These are phyloP conservation scores for Chitala chitala DNA, from an alignment of 2,113 vertebrate species.

Conservation along the genomic window DNA sequence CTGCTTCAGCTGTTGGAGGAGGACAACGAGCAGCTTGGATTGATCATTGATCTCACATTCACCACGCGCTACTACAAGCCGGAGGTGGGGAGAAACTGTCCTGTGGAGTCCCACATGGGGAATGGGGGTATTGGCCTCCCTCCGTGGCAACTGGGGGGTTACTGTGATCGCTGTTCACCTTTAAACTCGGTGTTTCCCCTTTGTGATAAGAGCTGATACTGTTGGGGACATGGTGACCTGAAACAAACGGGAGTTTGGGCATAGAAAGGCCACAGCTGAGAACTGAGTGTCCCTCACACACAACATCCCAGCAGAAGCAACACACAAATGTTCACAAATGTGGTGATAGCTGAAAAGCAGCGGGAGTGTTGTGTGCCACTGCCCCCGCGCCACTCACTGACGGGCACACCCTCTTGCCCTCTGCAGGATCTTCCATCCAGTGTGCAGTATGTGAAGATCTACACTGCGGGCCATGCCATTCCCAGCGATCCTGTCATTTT, in stretches of 20 bases:
- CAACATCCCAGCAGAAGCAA: too few species aligned
- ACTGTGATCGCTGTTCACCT: background rate
- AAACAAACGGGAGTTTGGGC: too few species aligned
- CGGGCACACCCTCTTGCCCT: too few species aligned
- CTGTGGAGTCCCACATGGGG: background rate
- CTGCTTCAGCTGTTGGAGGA: conserved; percentile 62
- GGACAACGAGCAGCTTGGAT: conserved; percentile 71
- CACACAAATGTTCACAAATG: too few species aligned
- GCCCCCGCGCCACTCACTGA: too few species aligned
- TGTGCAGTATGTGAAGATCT: conserved; percentile 69
- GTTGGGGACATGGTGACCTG: too few species aligned
- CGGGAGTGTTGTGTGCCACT: too few species aligned
- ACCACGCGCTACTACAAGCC: conserved; percentile 76
- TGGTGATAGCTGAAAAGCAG: background rate
- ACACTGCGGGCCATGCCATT: conserved; percentile 72
- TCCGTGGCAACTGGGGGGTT: too few species aligned
- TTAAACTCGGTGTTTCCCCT: background rate
- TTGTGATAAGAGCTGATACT: too few species aligned
- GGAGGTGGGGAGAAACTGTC: conserved; percentile 51
- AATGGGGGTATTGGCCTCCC: too few species aligned
- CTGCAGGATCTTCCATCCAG: conserved; percentile 72
- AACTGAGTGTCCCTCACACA: too few species aligned
- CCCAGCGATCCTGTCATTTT: conserved; percentile 62
- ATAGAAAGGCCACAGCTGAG: too few species aligned
- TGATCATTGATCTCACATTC: conserved; percentile 82